Percentiles rank a stretch among this genome's conserved stretches.
Conservation (phyloP, 1,140 invertebrate species). For the Drosophila suzukii region DNA sequence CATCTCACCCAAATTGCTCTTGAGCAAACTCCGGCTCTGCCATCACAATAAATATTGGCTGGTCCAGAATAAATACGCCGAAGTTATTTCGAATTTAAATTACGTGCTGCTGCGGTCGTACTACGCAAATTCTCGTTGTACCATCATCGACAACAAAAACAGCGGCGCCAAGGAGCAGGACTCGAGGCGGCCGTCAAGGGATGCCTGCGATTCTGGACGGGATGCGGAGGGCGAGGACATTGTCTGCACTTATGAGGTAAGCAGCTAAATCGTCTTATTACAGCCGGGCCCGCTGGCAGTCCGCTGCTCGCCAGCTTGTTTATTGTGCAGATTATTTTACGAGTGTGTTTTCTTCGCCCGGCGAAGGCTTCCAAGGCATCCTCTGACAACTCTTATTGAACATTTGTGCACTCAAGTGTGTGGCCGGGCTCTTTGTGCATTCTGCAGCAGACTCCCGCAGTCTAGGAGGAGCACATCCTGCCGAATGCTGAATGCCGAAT, state of each 20-base stretch:
- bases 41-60: conserved; percentile 84
- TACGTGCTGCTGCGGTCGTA: conserved; percentile 73
- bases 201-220: conserved; percentile 36
- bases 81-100: conserved; percentile 84
- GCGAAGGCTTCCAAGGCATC: conserved; percentile 46
- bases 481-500: conserved; percentile 20
- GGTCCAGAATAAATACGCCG: conserved; percentile 84
- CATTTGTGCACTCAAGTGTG: conserved; percentile 81
- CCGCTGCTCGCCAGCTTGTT: conserved; percentile 51
- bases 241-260: conserved; percentile 83
- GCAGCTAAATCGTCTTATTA: conserved; percentile 74
- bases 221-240: conserved; percentile 59
- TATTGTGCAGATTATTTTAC: conserved; percentile 77
- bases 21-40: conserved; percentile 82
- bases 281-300: conserved; percentile 45
- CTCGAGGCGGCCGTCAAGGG: conserved; percentile 4
- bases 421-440: conserved; percentile 70
- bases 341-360: conserved; percentile 52
- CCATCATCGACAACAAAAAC: conserved; percentile 43
- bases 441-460: conserved; percentile 17
- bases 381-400: conserved; percentile 74
- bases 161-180: conserved; percentile 21
- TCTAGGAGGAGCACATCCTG: conserved; percentile 31
- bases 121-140: conserved; percentile 69
- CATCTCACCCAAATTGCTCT: conserved; percentile 84